phyloP scores from a whole-genome alignment of 2,888 invertebrate genomes.

The Papilio protenor region DNA sequence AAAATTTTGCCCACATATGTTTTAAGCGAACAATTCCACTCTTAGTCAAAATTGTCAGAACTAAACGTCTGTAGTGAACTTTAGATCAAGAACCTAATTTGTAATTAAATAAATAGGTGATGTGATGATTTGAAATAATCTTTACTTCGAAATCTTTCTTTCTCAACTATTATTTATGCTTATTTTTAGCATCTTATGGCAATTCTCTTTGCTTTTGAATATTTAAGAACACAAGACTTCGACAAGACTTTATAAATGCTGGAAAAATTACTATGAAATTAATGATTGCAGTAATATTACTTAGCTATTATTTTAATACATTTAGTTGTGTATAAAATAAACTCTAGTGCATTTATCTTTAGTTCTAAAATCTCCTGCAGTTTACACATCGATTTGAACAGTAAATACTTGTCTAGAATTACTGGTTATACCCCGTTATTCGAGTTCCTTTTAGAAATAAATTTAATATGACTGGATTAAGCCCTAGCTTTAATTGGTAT shows the following conservation, averaged over 20 bases:
- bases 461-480: slow-evolving; percentile 39
- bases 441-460: slow-evolving; percentile 18
- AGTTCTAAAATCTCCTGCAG: slow-evolving; percentile 15
- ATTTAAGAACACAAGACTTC: neutral
- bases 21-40: too few relatives aligned
- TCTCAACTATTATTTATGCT: neutral
- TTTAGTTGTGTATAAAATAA: neutral
- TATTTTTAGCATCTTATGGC: too few relatives aligned
- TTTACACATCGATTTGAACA: slow-evolving; percentile 2
- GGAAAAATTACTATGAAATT: slow-evolving; percentile 29
- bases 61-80: too few relatives aligned
- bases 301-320: slow-evolving; percentile 4
- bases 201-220: neutral
- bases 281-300: slow-evolving; percentile 26
- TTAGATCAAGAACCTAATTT: too few relatives aligned
- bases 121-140: too few relatives aligned
- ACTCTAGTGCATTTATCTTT: slow-evolving; percentile 1
- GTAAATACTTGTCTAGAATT: slow-evolving; percentile 12
- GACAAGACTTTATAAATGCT: neutral
- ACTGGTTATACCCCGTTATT: slow-evolving; percentile 31
- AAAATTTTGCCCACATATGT: too few relatives aligned
- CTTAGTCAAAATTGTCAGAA: too few relatives aligned
- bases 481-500: slow-evolving; percentile 12
- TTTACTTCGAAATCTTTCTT: too few relatives aligned
- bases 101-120: too few relatives aligned